Conservation (phyloP, 1,140 invertebrate species). For the Neodiprion virginianus region DNA sequence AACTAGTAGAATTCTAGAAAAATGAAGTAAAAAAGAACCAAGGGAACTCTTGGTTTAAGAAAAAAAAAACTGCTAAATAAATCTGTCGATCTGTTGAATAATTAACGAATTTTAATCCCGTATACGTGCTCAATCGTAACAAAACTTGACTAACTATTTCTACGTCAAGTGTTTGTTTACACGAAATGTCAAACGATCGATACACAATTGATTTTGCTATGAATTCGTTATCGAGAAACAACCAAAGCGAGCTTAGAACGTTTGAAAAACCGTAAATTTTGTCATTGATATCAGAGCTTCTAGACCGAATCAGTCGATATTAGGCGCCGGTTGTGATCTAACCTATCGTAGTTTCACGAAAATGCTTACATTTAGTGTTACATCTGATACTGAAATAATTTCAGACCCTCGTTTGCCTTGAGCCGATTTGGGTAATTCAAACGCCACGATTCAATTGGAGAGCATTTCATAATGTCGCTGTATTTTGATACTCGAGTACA, state of each 20-base stretch:
- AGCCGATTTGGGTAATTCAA: neutral
- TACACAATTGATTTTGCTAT: neutral
- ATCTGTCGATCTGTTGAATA: no score
- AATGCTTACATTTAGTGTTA: neutral
- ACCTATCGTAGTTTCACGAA: neutral
- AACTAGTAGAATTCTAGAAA: no score
- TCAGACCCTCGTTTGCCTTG: neutral
- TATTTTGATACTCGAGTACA: slow-evolving; percentile 79
- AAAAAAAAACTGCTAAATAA: no score
- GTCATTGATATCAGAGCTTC: no score
- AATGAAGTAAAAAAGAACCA: no score
- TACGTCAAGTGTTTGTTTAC: neutral
- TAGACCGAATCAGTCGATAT: no score
- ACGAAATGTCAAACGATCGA: slow-evolving; percentile 5
- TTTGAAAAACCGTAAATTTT: no score
- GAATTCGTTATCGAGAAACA: neutral
- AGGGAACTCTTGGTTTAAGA: no score
- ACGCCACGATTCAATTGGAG: neutral
- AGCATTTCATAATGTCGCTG: slow-evolving; percentile 68
- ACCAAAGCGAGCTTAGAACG: neutral
- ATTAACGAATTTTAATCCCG: no score
- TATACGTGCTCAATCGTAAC: no score
- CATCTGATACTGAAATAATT: no score
- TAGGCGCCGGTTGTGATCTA: neutral
- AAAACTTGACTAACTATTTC: no score